These are phyloP conservation scores for Amiota minor DNA, from an alignment of 2,888 invertebrate species.

Conservation along the genomic window DNA sequence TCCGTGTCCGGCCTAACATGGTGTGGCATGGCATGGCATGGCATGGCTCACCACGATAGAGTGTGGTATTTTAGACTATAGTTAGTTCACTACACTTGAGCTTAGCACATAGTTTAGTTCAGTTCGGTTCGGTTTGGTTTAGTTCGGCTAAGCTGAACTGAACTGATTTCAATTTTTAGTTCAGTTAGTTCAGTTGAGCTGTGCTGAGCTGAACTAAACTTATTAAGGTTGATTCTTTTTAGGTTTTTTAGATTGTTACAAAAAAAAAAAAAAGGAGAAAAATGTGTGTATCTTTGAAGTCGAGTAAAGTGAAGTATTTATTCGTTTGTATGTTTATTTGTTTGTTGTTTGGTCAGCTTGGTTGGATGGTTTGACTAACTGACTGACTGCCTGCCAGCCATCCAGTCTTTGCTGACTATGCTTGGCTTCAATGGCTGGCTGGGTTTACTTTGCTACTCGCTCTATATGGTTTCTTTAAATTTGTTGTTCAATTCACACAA, in stretches of 20 bases:
- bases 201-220: background rate
- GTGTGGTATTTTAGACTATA: too few species aligned
- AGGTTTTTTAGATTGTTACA: conserved; percentile 9
- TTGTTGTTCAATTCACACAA: background rate
- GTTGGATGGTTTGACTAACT: background rate
- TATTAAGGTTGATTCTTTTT: background rate
- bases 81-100: too few species aligned
- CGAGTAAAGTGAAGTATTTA: background rate
- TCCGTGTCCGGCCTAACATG: conserved; percentile 51
- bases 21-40: background rate
- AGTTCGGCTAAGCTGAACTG: background rate
- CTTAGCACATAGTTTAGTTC: background rate
- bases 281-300: conserved; percentile 1
- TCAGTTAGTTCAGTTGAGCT: background rate
- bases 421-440: background rate
- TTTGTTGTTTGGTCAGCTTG: conserved; percentile 14
- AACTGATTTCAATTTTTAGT: background rate
- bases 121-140: background rate
- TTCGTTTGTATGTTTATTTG: background rate
- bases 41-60: too few species aligned
- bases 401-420: background rate
- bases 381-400: background rate
- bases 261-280: too few species aligned
- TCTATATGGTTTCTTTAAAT: background rate
- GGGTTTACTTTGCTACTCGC: background rate